phyloP scores from a whole-genome alignment of 1,140 invertebrate genomes.

The Heliconius congener region DNA sequence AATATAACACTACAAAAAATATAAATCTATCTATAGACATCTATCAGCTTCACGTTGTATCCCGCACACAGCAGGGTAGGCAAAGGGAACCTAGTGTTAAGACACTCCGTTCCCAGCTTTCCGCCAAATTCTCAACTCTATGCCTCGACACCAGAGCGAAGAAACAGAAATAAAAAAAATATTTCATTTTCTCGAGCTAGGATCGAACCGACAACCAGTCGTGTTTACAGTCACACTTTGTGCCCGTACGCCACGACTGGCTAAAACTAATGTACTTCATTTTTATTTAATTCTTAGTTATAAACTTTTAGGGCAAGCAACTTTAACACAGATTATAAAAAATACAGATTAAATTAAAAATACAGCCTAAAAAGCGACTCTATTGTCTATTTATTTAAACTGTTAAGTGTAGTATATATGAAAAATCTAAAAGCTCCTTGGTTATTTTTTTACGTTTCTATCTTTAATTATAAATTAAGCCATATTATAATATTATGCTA shows the following conservation, averaged over 20 bases:
- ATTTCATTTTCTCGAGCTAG: too few species aligned
- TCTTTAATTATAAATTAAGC: neutral
- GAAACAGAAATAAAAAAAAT: too few species aligned
- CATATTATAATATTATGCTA: neutral
- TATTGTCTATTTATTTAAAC: neutral
- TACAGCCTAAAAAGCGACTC: neutral
- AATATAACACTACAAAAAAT: neutral
- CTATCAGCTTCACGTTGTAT: too few species aligned
- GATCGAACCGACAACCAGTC: too few species aligned
- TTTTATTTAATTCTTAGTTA: neutral
- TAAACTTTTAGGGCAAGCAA: neutral
- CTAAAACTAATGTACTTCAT: neutral
- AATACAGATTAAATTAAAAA: conserved; percentile 7
- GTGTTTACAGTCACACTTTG: too few species aligned
- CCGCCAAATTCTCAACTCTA: too few species aligned
- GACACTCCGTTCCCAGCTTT: too few species aligned
- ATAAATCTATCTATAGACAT: neutral
- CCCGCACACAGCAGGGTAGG: too few species aligned
- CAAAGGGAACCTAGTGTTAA: too few species aligned
- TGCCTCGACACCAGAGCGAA: too few species aligned
- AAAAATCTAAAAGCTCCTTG: neutral
- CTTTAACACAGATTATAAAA: conserved; percentile 15
- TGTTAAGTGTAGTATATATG: neutral
- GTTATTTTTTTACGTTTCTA: neutral
- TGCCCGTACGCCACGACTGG: too few species aligned